Conservation (phyloP, 2,113 vertebrate genomes). For the Axis porcinus region DNA sequence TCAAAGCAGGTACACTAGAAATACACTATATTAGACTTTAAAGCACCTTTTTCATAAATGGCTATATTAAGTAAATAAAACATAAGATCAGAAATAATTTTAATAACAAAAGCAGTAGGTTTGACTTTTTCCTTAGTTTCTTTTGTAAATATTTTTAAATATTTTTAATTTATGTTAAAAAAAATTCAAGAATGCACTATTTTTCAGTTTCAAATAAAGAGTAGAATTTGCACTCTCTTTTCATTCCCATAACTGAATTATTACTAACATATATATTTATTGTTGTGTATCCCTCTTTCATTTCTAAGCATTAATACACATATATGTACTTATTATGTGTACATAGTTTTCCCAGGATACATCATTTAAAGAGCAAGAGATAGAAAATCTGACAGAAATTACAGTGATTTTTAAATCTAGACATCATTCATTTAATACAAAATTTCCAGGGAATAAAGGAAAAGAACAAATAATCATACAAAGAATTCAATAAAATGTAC, state of each 20-base stretch:
- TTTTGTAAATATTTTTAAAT: neutral
- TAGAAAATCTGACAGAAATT: neutral
- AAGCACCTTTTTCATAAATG: neutral
- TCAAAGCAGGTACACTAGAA: neutral
- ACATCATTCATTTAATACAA: neutral
- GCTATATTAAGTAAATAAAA: neutral
- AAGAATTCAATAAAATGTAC: neutral
- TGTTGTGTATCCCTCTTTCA: neutral
- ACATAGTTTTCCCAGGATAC: neutral
- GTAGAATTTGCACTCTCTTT: neutral
- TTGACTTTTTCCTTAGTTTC: neutral
- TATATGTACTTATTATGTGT: neutral
- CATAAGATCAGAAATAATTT: neutral
- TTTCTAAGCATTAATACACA: neutral
- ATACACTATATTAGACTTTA: neutral
- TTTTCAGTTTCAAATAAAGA: constrained; percentile 10
- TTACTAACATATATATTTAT: neutral
- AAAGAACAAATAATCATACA: neutral
- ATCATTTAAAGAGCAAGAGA: neutral
- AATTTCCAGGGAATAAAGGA: neutral
- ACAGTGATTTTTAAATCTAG: neutral
- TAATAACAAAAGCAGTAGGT: neutral
- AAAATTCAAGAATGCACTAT: neutral
- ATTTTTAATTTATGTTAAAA: neutral
- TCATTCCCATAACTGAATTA: neutral